Base-by-base conservation (phyloP, 1,140 invertebrate genomes). In the Drosophila truncata region DNA sequence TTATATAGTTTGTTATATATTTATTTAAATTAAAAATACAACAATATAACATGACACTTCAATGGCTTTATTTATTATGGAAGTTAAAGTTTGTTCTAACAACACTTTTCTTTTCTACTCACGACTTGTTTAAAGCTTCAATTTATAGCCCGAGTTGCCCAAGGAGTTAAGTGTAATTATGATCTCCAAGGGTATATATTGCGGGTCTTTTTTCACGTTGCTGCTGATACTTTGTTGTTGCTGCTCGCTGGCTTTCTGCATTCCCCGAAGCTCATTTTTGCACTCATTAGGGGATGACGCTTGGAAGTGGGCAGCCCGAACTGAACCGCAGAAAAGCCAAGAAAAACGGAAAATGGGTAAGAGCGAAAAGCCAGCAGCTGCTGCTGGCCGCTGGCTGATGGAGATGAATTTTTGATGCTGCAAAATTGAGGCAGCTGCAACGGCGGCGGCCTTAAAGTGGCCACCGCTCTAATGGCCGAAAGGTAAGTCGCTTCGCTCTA, bases 211-310 rank as follows among this genome's bases (percentile, higher is more conserved):
- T 44, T 61, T 65, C 57, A 44, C 59, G 25, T 37, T n/a, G n/a
- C 10, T 13, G 11, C 23, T 16, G 25, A 18, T 42, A 44, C 62
- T 52, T 66, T 23, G 20, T 42, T 47, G 65, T 42, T 37, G 49
- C 42, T 35, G 13, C 9, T 9, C 37, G 27, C 47, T 42, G 20
- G 7, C 4, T 50, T 57, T n/a, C 35, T 57, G 67, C 46, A 58
- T 64, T 81, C 47, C 62, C 83, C 47, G 57, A 70, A 88, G 85
- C 81, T 71, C 80, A 87, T 87, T 87, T 86, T 76, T 83, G 72
- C 77, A 80, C 77, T 87, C 84, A 87, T 87, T 87, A 87, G 80
- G 73, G 63, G 72, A 57, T 52, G 75, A 70, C 62, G 70, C 65
- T 77, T 69, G 64, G 52, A 80, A 82, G 60, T 27, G 41, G 41